phyloP scores from a whole-genome alignment of 2,888 invertebrate species.

The Myopa testacea region DNA sequence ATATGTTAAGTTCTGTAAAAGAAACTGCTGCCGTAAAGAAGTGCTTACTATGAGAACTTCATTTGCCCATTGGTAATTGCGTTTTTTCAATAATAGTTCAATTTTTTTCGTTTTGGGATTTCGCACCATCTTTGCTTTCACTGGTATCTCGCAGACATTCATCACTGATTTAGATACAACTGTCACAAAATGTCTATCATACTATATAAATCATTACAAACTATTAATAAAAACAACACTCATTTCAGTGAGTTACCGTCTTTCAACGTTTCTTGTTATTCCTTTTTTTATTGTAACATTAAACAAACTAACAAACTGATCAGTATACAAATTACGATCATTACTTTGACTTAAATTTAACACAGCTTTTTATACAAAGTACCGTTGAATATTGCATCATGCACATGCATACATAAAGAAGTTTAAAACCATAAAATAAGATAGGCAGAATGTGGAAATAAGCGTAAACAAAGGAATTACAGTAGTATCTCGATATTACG shows the following conservation, averaged over 20 bases:
- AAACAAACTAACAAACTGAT: not conserved
- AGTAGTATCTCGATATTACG: no score
- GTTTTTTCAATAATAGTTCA: constrained; percentile 49
- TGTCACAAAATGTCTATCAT: not conserved
- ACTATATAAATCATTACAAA: not conserved
- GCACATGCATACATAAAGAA: not conserved
- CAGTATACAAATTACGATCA: not conserved
- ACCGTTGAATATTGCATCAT: not conserved
- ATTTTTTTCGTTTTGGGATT: constrained; percentile 41
- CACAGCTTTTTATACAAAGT: not conserved
- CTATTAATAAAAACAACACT: not conserved
- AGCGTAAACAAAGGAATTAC: no score
- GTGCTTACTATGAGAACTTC: constrained; percentile 49
- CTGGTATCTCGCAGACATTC: constrained; percentile 43
- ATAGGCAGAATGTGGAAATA: no score
- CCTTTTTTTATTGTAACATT: not conserved
- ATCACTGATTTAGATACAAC: constrained; percentile 38
- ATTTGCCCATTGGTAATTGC: constrained; percentile 50
- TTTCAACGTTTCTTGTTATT: not conserved
- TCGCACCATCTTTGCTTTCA: constrained; percentile 41
- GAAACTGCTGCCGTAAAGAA: not conserved
- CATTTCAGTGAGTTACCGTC: not conserved
- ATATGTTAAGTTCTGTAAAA: no score
- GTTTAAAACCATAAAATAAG: no score
- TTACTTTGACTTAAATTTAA: not conserved